These are phyloP conservation scores for Schizaphis graminum DNA, from an alignment of 2,888 invertebrate species.

Conservation along the genomic window DNA sequence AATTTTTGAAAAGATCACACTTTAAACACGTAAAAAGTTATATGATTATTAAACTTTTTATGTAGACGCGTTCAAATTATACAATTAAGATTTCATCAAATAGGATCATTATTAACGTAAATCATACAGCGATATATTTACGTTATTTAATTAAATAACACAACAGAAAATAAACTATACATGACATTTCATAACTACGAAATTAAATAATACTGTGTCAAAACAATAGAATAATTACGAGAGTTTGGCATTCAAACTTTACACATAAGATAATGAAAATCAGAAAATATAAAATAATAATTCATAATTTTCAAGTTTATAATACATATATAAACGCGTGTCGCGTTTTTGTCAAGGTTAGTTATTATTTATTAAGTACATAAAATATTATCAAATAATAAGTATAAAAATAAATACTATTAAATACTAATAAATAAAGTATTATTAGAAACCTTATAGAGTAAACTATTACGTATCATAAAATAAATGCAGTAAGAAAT, in stretches of 20 bases:
- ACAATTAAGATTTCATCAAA: neutral
- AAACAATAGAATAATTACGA: constrained; percentile 25
- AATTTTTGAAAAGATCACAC: neutral
- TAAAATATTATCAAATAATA: neutral
- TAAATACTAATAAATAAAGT: neutral
- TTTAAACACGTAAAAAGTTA: neutral
- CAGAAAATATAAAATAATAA: constrained; percentile 2
- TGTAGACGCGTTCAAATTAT: neutral
- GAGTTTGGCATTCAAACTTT: neutral
- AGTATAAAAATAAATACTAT: neutral
- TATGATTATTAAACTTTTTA: neutral
- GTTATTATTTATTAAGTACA: neutral
- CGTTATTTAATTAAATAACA: neutral
- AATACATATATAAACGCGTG: neutral
- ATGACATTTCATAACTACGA: neutral
- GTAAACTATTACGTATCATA: neutral
- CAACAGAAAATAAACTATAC: neutral
- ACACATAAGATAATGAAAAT: neutral
- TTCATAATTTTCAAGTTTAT: neutral
- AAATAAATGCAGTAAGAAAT: neutral
- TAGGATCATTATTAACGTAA: neutral
- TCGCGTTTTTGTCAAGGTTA: neutral
- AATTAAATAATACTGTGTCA: neutral
- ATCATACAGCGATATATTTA: neutral
- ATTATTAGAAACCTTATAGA: neutral